Evolutionary conservation across 1,140 invertebrate genomes (phyloP).

Genomic region (Gonioctena quinquepunctata): DNA sequence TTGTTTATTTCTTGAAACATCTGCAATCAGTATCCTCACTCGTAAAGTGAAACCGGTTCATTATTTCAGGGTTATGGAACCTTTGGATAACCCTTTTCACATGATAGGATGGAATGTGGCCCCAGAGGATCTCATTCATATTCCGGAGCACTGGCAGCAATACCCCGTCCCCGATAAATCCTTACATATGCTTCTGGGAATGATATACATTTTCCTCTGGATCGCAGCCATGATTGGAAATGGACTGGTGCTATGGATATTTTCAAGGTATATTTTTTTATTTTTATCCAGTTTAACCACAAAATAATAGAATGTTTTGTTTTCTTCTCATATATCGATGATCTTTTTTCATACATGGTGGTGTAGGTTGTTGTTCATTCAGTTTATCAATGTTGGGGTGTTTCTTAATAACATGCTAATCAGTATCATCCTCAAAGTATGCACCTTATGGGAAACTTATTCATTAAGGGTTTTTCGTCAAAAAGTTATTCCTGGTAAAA

Average conservation of each 20-base stretch:
- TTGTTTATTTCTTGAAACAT: not conserved
- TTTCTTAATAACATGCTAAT: not conserved
- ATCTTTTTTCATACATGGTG: too few relatives aligned
- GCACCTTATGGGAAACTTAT: too few relatives aligned
- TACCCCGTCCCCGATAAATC: slow-evolving; percentile 80
- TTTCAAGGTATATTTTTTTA: slow-evolving; percentile 63
- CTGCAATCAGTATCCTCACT: not conserved
- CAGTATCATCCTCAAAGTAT: too few relatives aligned
- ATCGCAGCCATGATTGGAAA: slow-evolving; percentile 80
- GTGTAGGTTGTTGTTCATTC: too few relatives aligned
- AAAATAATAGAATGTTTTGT: too few relatives aligned
- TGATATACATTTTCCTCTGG: slow-evolving; percentile 80
- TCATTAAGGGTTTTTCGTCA: too few relatives aligned
- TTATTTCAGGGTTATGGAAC: slow-evolving; percentile 22
- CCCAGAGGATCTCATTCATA: slow-evolving; percentile 72
- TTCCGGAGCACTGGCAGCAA: slow-evolving; percentile 82
- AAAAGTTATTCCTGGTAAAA: too few relatives aligned
- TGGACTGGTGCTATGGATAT: slow-evolving; percentile 87
- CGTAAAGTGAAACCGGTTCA: not conserved
- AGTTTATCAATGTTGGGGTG: too few relatives aligned
- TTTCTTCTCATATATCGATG: too few relatives aligned
- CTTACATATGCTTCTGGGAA: slow-evolving; percentile 79
- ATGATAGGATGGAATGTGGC: slow-evolving; percentile 76
- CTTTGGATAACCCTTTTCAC: slow-evolving; percentile 11
- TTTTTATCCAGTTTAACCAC: not conserved